A percentile compares a stretch with the other conserved stretches of the same genome.
Conservation (phyloP, 2,797 vertebrate species). For the Sebastes oblongus region DNA sequence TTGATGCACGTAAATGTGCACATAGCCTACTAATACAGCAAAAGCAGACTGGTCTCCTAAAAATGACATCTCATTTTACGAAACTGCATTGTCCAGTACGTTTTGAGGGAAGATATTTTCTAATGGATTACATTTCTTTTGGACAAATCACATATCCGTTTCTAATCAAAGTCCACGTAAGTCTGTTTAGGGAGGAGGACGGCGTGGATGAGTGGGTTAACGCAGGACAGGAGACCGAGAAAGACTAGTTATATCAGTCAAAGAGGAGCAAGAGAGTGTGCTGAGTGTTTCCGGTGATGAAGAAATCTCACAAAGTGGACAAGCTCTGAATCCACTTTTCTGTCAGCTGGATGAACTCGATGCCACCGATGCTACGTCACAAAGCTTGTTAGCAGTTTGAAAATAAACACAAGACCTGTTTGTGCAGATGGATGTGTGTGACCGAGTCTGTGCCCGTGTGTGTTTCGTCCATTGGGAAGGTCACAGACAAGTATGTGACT, state of each 20-base stretch:
- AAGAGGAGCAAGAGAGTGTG: neutral
- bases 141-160: too few species aligned
- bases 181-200: too few species aligned
- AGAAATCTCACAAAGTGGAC: neutral
- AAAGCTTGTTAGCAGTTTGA: constrained; percentile 13
- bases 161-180: too few species aligned
- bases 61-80: neutral
- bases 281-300: neutral
- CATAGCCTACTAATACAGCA: neutral
- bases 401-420: constrained; percentile 17
- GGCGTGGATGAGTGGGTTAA: too few species aligned
- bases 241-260: neutral
- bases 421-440: constrained; percentile 6
- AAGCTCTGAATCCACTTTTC: neutral
- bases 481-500: constrained; percentile 62
- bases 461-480: constrained; percentile 42
- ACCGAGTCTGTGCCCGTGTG: constrained; percentile 12
- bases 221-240: too few species aligned
- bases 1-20: neutral
- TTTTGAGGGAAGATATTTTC: neutral
- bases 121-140: neutral
- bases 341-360: constrained; percentile 9
- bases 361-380: constrained; percentile 18
- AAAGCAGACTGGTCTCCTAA: neutral
- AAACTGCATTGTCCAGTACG: neutral